A percentile compares a stretch with the other conserved stretches of the same genome.
Evolutionary conservation across 2,797 vertebrate species (phyloP).

Genomic region (Alcedo atthis): DNA sequence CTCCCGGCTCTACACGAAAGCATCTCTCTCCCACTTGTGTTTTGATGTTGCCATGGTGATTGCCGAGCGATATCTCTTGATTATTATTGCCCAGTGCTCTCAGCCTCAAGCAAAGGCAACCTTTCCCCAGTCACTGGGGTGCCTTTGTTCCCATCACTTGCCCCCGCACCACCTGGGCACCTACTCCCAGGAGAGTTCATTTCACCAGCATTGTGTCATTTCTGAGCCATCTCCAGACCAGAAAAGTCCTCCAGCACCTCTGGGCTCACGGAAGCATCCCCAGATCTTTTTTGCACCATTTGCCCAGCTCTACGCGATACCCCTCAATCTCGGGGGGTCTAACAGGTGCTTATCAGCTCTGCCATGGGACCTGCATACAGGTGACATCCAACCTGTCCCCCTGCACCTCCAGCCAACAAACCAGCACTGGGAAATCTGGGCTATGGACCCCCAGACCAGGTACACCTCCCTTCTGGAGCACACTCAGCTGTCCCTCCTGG

Average conservation of each 20-base stretch:
- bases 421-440: background rate
- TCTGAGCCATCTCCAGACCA: background rate
- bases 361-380: rapidly evolving
- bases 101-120: conserved; percentile 44
- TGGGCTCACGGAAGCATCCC: rapidly evolving
- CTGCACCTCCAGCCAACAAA: background rate
- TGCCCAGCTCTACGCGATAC: background rate
- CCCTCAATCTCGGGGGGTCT: background rate
- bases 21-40: conserved; percentile 75
- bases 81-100: conserved; percentile 74
- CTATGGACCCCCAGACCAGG: background rate
- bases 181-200: rapidly evolving
- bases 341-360: rapidly evolving
- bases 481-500: background rate
- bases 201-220: rapidly evolving
- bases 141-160: background rate
- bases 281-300: rapidly evolving
- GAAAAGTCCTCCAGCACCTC: background rate
- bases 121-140: conserved; percentile 18
- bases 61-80: conserved; percentile 73
- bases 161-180: rapidly evolving
- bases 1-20: background rate
- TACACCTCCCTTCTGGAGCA: rapidly evolving
- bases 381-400: background rate
- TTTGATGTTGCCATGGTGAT: conserved; percentile 80